Percentiles rank a stretch among this genome's conserved stretches.
These are phyloP conservation scores for Petrolisthes cinctipes DNA, from an alignment of 2,888 invertebrate genomes.

Conservation along the genomic window DNA sequence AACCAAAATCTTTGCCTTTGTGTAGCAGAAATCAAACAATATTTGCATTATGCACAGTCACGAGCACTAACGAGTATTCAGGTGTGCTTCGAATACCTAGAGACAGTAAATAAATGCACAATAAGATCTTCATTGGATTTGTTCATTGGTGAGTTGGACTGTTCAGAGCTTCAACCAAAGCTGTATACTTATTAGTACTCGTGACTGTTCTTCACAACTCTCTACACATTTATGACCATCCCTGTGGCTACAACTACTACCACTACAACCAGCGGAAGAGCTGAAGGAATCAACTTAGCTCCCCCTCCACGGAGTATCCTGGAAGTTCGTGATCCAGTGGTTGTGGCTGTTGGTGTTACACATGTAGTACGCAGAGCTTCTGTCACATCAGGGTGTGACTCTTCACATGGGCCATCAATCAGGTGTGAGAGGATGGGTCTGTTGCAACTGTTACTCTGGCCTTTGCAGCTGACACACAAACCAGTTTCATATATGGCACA, in stretches of 20 bases:
- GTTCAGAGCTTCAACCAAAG: no score
- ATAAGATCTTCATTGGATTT: no score
- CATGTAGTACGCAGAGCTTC: not conserved
- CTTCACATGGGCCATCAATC: not conserved
- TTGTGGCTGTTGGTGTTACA: not conserved
- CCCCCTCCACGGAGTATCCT: not conserved
- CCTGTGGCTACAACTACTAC: not conserved
- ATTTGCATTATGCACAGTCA: no score
- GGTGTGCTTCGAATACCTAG: no score
- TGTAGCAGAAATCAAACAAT: no score
- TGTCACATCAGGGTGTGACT: constrained; percentile 1
- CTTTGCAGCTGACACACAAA: not conserved
- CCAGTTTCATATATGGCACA: constrained; percentile 9
- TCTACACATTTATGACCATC: no score
- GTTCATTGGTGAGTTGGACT: no score
- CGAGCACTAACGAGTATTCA: no score
- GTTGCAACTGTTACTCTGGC: not conserved
- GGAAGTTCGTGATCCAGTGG: not conserved
- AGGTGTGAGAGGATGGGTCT: constrained; percentile 16
- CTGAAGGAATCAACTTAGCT: not conserved
- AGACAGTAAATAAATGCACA: no score
- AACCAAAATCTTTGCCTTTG: no score
- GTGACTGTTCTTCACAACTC: no score
- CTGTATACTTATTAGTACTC: no score
- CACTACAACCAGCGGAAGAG: not conserved